Evolutionary conservation across 2,113 vertebrate genomes (phyloP).

Genomic region (Garra rufa): DNA sequence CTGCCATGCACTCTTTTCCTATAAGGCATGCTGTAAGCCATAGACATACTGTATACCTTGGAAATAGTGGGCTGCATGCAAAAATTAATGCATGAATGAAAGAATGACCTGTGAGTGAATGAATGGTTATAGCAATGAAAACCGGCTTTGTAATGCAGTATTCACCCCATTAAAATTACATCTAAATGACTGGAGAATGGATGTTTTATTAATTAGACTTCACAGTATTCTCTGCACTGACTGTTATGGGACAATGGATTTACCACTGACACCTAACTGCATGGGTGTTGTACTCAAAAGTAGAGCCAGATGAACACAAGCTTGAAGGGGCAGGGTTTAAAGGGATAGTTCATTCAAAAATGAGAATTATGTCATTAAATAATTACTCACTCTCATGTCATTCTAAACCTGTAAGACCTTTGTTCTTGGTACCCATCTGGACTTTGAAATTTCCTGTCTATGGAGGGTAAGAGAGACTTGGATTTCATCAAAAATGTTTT

Average conservation of each 20-base stretch:
- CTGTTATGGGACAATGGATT: neutral
- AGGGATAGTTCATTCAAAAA: too few species aligned
- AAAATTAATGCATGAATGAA: slow-evolving; percentile 40
- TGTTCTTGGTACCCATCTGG: too few species aligned
- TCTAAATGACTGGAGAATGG: slow-evolving; percentile 25
- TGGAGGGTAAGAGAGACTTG: too few species aligned
- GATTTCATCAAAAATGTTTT: too few species aligned
- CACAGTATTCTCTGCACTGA: neutral
- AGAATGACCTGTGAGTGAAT: slow-evolving; percentile 9
- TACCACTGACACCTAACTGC: neutral
- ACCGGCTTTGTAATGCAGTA: slow-evolving; percentile 52
- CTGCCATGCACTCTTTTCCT: slow-evolving; percentile 32
- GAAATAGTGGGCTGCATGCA: slow-evolving; percentile 42
- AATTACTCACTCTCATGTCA: too few species aligned
- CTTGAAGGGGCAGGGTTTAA: neutral
- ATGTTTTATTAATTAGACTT: neutral
- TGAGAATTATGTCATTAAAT: too few species aligned
- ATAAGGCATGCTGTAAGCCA: slow-evolving; percentile 49
- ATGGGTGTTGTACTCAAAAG: neutral
- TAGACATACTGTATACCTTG: slow-evolving; percentile 22
- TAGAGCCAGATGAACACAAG: neutral
- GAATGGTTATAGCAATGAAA: slow-evolving; percentile 24
- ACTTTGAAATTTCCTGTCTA: too few species aligned
- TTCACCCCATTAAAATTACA: slow-evolving; percentile 54
- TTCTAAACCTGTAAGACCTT: too few species aligned